Conservation (phyloP, 1,140 invertebrate species). For the Drosophila pandora region DNA sequence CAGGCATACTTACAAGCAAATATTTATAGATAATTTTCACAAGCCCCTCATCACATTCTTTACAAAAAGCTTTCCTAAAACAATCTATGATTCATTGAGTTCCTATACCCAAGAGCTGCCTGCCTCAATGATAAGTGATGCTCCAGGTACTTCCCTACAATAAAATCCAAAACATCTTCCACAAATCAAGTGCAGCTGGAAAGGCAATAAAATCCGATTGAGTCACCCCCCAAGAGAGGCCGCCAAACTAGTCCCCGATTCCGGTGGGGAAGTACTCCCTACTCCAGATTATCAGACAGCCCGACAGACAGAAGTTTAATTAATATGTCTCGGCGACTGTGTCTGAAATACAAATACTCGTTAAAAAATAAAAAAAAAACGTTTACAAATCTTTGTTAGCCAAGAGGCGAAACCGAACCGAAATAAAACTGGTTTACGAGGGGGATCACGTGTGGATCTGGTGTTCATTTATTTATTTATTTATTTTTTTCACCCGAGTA, state of each 20-base stretch:
- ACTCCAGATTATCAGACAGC: conserved; percentile 34
- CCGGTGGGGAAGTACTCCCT: conserved; percentile 31
- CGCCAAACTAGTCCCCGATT: conserved; percentile 21
- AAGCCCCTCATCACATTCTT: conserved; percentile 25
- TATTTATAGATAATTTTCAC: conserved; percentile 15
- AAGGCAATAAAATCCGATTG: conserved; percentile 13
- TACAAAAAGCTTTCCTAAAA: background rate
- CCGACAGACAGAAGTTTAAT: conserved; percentile 2
- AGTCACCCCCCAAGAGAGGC: conserved; percentile 26
- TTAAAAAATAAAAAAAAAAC: conserved; percentile 20
- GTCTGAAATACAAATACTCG: conserved; percentile 28
- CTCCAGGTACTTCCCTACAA: conserved; percentile 28
- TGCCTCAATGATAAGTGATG: conserved; percentile 14
- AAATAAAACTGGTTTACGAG: conserved; percentile 44
- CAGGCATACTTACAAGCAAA: conserved; percentile 7
- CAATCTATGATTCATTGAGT: conserved; percentile 3
- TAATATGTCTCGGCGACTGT: conserved; percentile 26
- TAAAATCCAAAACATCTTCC: conserved; percentile 17
- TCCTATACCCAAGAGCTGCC: background rate
- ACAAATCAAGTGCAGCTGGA: conserved; percentile 12
- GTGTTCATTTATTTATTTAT: conserved; percentile 1
- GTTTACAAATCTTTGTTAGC: conserved; percentile 39
- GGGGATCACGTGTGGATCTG: conserved; percentile 29
- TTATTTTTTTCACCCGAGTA: conserved; percentile 9
- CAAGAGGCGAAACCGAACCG: conserved; percentile 38